These are phyloP conservation scores for Netelia melanura DNA, from an alignment of 2,888 invertebrate species.

Conservation along the genomic window DNA sequence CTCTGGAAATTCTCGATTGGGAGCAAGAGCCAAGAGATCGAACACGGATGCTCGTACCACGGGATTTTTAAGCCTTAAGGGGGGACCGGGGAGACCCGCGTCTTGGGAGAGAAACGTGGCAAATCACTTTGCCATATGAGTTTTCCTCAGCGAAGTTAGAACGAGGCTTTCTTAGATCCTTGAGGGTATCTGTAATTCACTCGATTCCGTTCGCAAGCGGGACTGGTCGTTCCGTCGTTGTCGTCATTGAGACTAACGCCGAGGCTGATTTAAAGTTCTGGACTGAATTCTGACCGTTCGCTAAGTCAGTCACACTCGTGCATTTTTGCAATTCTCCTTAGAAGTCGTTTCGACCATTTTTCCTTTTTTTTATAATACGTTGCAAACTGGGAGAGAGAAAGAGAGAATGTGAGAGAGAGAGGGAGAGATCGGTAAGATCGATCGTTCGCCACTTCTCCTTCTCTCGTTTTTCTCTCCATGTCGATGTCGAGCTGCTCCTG, in stretches of 20 bases:
- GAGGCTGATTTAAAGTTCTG: background rate
- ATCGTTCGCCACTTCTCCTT: constrained; percentile 40
- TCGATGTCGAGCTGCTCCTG: constrained; percentile 16
- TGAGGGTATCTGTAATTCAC: background rate
- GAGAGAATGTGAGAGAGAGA: constrained; percentile 27
- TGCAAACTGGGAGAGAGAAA: background rate
- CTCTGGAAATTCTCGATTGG: constrained; percentile 10
- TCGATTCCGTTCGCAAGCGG: constrained; percentile 5
- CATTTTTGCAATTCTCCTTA: constrained; percentile 43
- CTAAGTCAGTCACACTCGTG: constrained; percentile 37
- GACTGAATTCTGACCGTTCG: constrained; percentile 32
- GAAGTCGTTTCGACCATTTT: constrained; percentile 18
- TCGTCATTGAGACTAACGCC: background rate
- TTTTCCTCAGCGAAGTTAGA: background rate
- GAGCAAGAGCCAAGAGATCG: constrained; percentile 23
- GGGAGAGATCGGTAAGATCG: constrained; percentile 14
- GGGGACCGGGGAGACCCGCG: background rate
- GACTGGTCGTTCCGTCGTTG: constrained; percentile 27
- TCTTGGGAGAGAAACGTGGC: constrained; percentile 40
- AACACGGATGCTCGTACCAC: constrained; percentile 8
- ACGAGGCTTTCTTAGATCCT: too few species aligned
- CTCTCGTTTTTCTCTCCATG: background rate
- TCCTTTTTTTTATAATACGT: constrained; percentile 17
- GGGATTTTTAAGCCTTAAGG: constrained; percentile 46
- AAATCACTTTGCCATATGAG: constrained; percentile 62